Conservation (phyloP, 2,888 invertebrate genomes). For the Periphyllus acericola region DNA sequence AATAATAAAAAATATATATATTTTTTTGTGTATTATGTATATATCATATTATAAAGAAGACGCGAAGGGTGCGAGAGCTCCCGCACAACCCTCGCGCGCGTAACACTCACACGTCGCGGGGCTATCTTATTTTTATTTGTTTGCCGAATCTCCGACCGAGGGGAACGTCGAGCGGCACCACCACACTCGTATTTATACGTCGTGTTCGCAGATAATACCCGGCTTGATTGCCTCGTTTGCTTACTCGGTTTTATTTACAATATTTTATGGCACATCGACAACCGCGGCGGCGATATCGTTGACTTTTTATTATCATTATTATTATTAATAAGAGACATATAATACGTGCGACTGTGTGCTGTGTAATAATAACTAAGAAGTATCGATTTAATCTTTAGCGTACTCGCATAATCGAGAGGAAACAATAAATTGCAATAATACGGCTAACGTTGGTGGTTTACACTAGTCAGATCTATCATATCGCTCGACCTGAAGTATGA, state of each 20-base stretch:
- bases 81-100: not conserved
- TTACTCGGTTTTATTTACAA: constrained; percentile 25
- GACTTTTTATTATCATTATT: not conserved
- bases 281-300: not conserved
- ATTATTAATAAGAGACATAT: not conserved
- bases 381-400: not conserved
- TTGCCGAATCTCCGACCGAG: constrained; percentile 14
- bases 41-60: not conserved
- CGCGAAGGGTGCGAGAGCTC: not conserved
- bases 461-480: not conserved
- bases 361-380: not conserved
- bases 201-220: constrained; percentile 21
- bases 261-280: not conserved
- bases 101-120: not conserved
- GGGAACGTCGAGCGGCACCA: not conserved
- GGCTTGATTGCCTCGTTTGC: constrained; percentile 37
- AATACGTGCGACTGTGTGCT: not conserved
- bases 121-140: constrained; percentile 44
- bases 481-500: too few species aligned
- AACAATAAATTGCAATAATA: not conserved
- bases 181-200: not conserved
- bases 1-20: not conserved
- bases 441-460: not conserved
- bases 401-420: not conserved
- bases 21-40: not conserved